Evolutionary conservation across 1,140 invertebrate species (phyloP).

Genomic region (Lepidurus apus): DNA sequence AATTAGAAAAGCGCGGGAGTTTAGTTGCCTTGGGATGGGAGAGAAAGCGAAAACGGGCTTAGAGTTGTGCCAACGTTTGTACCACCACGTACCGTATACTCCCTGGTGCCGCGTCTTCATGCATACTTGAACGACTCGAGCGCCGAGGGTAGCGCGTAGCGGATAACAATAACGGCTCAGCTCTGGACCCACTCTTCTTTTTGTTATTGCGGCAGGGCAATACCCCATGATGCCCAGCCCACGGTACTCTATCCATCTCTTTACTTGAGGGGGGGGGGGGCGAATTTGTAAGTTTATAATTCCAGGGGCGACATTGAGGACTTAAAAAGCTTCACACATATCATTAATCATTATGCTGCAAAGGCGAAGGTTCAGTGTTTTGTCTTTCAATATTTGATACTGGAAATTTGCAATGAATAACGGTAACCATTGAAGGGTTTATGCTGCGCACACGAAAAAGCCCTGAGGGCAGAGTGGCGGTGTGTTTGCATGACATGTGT

Average conservation of each 20-base stretch:
- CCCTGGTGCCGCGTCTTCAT: background rate
- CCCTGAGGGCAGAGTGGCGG: background rate
- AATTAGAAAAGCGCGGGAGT: constrained; percentile 8
- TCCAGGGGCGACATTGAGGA: too few species aligned
- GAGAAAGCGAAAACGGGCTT: background rate
- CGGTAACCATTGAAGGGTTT: too few species aligned
- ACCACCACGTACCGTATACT: constrained; percentile 7
- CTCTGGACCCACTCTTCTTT: background rate
- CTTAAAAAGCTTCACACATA: too few species aligned
- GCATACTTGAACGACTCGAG: background rate
- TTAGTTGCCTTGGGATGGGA: background rate
- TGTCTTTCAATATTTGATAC: too few species aligned
- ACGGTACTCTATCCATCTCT: background rate
- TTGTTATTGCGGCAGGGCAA: background rate
- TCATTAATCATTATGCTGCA: too few species aligned
- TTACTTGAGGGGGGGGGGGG: background rate
- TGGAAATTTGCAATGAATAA: too few species aligned
- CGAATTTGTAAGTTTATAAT: background rate
- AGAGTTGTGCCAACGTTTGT: background rate
- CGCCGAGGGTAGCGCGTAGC: constrained; percentile 1
- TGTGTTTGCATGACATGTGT: background rate
- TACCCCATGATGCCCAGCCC: background rate
- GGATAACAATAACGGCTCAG: background rate
- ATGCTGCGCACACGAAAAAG: background rate
- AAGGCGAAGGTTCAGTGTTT: too few species aligned